Base-by-base conservation (phyloP, 1,140 invertebrate species). In the Ladona fulva region DNA sequence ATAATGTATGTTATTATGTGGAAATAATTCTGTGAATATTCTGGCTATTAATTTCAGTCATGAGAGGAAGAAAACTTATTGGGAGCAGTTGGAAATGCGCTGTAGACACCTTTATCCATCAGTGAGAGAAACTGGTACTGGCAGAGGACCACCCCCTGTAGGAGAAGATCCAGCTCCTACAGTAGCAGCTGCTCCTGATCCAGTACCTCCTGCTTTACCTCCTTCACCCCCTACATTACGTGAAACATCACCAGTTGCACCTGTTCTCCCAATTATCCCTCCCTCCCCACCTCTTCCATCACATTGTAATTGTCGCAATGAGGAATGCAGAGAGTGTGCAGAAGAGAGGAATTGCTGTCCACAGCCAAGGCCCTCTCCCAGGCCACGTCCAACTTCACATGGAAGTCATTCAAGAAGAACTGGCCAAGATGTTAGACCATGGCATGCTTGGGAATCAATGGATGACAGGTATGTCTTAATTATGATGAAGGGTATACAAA, bases 31-130 rank as follows among this genome's bases (percentile, higher is more conserved):
- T n/a, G n/a, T n/a, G n/a, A n/a, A n/a, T n/a, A n/a, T n/a, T n/a
- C n/a, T n/a, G n/a, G n/a, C n/a, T n/a, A n/a, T n/a, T n/a, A n/a
- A 37, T 37, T 37, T 37, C 83, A 93, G 94, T 81, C 94, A 97
- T 83, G 95, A 96, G 85, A 91, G 93, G 78, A 96, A 96, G 85
- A 96, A 96, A 84, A 95, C 95, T 91, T 96, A 96, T 84, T 96
- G 94, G 94, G 94, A 95, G 82, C 94, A 96, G 84, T 83, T 96
- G 83, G 94, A 96, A 82, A 83, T 95, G 25, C 85, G 94, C 78
- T 93, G 94, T 82, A 87, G 94, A 77, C 93, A 92, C 1, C 82
- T 95, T 76, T 95, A 94, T 81, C 66, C 73, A 37, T 16, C 77
- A 74, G 73, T 24, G 73, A 78, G 77, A 77, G 44, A 78, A 78